These are phyloP conservation scores for chimpanzee (Pan troglodytes) DNA, from an alignment of 2,113 vertebrate genomes.

Conservation along the genomic window NHGRI_mPanTro3-v2.1_pri NC_072402.2:15168001-15168500, in stretches of 20 bases:
- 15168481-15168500: not conserved
- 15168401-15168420: not conserved
- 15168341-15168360: not conserved
- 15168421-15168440: not conserved
- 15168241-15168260: not conserved
- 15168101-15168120: not conserved
- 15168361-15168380: not conserved
- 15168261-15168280: not conserved
- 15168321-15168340: not conserved
- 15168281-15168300: not conserved
- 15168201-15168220: not conserved
- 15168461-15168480: no score
- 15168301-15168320: not conserved
- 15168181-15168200: not conserved
- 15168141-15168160: not conserved
- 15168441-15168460: not conserved
- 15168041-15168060: no score
- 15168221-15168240: not conserved
- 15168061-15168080: no score
- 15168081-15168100: not conserved
- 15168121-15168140: not conserved
- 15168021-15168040: no score
- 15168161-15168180: no score
- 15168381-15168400: not conserved
- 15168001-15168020: no score